Evolutionary conservation across 2,888 invertebrate species (phyloP), one percentile per base, ranked within the genome.

Genomic region (Xestobium rufovillosum): DNA sequence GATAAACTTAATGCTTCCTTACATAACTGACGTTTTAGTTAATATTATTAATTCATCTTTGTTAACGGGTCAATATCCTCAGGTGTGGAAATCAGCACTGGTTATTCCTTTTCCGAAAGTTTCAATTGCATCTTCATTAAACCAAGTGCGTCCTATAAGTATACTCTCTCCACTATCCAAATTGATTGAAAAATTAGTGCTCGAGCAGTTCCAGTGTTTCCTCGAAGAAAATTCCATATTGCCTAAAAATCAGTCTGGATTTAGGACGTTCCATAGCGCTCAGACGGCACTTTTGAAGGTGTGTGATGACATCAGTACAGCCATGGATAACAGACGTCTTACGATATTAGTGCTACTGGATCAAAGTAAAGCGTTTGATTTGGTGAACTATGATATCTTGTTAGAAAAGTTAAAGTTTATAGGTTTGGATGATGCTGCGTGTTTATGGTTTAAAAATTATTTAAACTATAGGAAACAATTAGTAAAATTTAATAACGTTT

Each of bases 321-420:
- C 23, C 23, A 23, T 23, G n/a, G 23, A 23, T 23, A 23, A n/a
- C 8, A 23, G n/a, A 8, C 8, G n/a, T 8, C n/a, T 23, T 8
- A 23, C 23, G 8, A n/a, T 23, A 8, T 23, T 23, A n/a, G 23
- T 23, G 8, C n/a, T 23, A 23, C n/a, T 23, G 23, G 23, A 23
- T 23, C n/a, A 23, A 8, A 8, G 8, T 8, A 23, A 23, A 23
- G 23, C 23, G 23, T 23, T 23, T 23, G 23, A 23, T 23, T 8
- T 8, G n/a, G 23, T 23, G 8, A 8, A n/a, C n/a, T n/a, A 23
- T 23, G 8, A 8, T 8, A 8, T 23, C 8, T 23, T 23, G 23
- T 8, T 23, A 8, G 23, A 8, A 23, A 23, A 8, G 23, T n/a
- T 23, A n/a, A 8, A 23, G 8, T 23, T 8, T 23, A 23, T 23